phyloP scores from a whole-genome alignment of 2,797 vertebrate genomes.

The Cryptoblepharus egeriae region DNA sequence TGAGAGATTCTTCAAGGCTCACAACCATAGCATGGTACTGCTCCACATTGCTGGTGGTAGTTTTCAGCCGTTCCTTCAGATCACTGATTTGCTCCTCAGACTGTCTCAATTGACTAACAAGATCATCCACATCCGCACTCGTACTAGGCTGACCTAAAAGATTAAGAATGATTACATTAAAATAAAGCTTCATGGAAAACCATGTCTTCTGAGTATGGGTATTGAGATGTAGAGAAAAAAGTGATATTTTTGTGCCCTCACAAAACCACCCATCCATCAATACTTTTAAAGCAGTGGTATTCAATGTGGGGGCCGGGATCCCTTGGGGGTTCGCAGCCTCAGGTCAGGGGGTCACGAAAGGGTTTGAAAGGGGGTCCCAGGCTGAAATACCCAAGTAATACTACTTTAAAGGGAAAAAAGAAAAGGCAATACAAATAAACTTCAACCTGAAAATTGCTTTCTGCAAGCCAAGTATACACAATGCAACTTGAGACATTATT shows the following conservation, averaged over 20 bases:
- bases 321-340: no score
- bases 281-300: background rate
- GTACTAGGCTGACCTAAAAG: constrained; percentile 76
- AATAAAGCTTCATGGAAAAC: background rate
- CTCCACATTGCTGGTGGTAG: constrained; percentile 84
- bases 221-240: background rate
- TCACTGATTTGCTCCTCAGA: constrained; percentile 87
- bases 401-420: background rate
- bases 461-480: background rate
- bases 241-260: background rate
- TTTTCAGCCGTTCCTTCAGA: constrained; percentile 86
- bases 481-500: no score
- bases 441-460: background rate
- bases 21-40: constrained; percentile 92
- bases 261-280: background rate
- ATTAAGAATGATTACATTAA: constrained; percentile 2
- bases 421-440: no score
- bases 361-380: no score
- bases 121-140: constrained; percentile 85
- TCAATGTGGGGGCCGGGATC: no score
- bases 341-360: no score
- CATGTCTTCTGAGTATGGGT: background rate
- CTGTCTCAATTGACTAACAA: constrained; percentile 83
- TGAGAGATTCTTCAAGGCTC: constrained; percentile 92
- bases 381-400: no score